Conservation (phyloP, 1,140 invertebrate species). For the Galleria mellonella region DNA sequence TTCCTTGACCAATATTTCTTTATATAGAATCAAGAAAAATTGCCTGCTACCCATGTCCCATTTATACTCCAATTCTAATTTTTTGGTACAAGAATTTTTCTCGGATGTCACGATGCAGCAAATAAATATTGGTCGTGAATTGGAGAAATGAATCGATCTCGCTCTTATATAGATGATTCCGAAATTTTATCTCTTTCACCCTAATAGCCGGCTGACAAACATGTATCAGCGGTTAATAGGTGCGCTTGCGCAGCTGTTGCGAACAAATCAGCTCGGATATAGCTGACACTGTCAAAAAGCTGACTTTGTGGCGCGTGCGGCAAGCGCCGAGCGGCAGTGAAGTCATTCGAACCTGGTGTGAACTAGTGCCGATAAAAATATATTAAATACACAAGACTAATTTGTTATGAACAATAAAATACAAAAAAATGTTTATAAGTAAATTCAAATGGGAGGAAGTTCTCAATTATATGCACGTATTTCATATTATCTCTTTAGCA, state of each 20-base stretch:
- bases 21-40: slow-evolving; percentile 61
- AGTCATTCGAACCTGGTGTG: too few relatives aligned
- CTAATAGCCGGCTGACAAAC: slow-evolving; percentile 72
- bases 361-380: too few relatives aligned
- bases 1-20: slow-evolving; percentile 60
- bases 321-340: slow-evolving; percentile 23
- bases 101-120: slow-evolving; percentile 61
- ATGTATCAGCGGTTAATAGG: slow-evolving; percentile 73
- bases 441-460: too few relatives aligned
- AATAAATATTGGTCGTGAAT: slow-evolving; percentile 65
- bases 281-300: slow-evolving; percentile 70
- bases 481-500: too few relatives aligned
- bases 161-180: slow-evolving; percentile 52
- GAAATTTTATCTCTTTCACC: slow-evolving; percentile 60
- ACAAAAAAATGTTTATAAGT: too few relatives aligned
- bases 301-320: slow-evolving; percentile 27
- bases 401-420: too few relatives aligned
- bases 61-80: slow-evolving; percentile 58
- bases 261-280: slow-evolving; percentile 72
- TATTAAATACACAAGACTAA: too few relatives aligned
- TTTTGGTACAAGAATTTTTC: slow-evolving; percentile 61
- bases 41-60: slow-evolving; percentile 43
- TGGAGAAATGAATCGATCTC: slow-evolving; percentile 64
- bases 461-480: too few relatives aligned
- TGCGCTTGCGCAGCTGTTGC: slow-evolving; percentile 67